Percentiles rank a stretch among this genome's conserved stretches.
Conservation (phyloP, 2,888 invertebrate species). For the Aleiodes leptofemur region DNA sequence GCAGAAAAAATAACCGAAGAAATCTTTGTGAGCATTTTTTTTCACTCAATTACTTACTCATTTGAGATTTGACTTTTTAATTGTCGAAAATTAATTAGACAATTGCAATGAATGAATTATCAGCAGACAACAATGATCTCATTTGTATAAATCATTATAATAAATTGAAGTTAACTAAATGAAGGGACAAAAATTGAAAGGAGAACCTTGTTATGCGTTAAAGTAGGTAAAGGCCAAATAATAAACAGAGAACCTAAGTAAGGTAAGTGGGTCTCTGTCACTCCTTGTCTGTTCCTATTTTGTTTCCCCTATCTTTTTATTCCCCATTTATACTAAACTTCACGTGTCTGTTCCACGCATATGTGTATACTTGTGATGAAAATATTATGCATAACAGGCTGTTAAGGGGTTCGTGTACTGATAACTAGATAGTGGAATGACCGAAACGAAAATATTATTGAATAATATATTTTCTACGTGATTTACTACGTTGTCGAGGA, state of each 20-base stretch:
- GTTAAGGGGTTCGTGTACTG: conserved; percentile 18
- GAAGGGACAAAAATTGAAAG: conserved; percentile 49
- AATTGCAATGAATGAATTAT: not conserved
- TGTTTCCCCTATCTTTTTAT: conserved; percentile 7
- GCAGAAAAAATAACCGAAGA: too few relatives aligned
- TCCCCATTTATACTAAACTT: not conserved
- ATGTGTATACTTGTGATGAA: conserved; percentile 12
- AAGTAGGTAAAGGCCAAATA: conserved; percentile 56
- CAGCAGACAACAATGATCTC: not conserved
- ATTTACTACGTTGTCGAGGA: not conserved
- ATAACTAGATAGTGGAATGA: conserved; percentile 31
- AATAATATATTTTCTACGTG: not conserved
- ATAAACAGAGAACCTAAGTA: conserved; percentile 51
- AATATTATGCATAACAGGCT: conserved; percentile 23
- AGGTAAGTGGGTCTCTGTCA: conserved; percentile 55
- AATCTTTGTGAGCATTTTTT: too few relatives aligned
- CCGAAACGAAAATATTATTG: conserved; percentile 54
- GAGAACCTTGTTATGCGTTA: conserved; percentile 38
- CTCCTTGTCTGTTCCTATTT: not conserved
- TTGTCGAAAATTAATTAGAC: not conserved
- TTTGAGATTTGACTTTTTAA: not conserved
- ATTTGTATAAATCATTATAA: conserved; percentile 24
- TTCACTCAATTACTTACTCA: too few relatives aligned
- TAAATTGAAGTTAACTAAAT: conserved; percentile 47
- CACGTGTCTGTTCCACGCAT: not conserved